These are phyloP conservation scores for Atta colombica DNA, from an alignment of 1,140 invertebrate genomes.

Conservation along the genomic window DNA sequence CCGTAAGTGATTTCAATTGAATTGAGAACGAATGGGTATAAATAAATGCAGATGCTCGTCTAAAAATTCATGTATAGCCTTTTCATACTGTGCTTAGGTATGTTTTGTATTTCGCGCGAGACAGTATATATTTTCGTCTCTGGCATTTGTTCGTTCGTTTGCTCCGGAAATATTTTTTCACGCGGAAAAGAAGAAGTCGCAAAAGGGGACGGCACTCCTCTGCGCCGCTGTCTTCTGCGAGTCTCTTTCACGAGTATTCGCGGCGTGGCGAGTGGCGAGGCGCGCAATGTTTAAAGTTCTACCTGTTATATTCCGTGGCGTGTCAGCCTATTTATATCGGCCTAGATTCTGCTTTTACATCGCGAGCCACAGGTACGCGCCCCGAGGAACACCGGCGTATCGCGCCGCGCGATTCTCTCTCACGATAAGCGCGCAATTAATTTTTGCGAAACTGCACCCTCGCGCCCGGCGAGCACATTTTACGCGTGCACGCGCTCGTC, in stretches of 20 bases:
- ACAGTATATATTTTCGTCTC: conserved; percentile 20
- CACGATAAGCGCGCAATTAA: conserved; percentile 80
- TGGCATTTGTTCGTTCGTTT: background rate
- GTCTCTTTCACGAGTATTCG: conserved; percentile 58
- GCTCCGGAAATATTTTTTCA: conserved; percentile 31
- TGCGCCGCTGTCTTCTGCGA: background rate
- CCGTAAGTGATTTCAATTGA: background rate
- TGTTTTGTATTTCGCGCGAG: background rate
- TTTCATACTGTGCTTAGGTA: background rate
- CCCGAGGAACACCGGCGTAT: conserved; percentile 71
- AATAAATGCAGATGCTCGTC: conserved; percentile 19
- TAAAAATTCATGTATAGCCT: background rate
- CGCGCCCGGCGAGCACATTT: background rate
- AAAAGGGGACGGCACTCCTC: background rate
- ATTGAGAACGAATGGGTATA: background rate
- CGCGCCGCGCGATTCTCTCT: conserved; percentile 81
- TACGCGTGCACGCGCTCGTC: conserved; percentile 13
- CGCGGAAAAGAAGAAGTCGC: conserved; percentile 36
- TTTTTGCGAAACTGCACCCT: conserved; percentile 80
- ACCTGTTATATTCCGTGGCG: conserved; percentile 86
- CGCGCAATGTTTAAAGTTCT: conserved; percentile 81
- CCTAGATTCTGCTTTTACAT: conserved; percentile 86
- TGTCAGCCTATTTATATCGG: conserved; percentile 86
- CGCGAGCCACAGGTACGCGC: conserved; percentile 78
- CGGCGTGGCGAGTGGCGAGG: conserved; percentile 17